phyloP scores from a whole-genome alignment of 2,797 vertebrate species.

The Oreortyx pictus region DNA sequence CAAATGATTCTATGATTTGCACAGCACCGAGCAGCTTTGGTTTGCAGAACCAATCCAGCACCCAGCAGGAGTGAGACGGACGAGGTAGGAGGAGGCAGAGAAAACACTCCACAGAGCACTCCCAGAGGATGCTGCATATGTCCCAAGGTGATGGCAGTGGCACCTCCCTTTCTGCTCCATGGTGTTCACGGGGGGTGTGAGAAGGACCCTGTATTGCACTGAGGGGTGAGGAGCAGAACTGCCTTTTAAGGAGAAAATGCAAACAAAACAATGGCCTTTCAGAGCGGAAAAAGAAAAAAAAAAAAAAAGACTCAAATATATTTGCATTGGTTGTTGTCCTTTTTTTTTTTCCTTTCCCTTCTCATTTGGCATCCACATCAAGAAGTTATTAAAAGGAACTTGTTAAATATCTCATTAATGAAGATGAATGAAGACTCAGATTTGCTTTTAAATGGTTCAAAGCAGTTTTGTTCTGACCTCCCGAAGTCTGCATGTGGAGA shows the following conservation, averaged over 20 bases:
- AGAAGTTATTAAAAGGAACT: slow-evolving; percentile 54
- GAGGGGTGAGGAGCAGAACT: fast-evolving
- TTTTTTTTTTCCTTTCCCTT: background rate
- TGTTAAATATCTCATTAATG: slow-evolving; percentile 67
- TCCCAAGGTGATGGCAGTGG: background rate
- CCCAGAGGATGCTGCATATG: background rate
- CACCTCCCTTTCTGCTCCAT: fast-evolving
- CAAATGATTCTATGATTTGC: no score
- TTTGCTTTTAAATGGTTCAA: slow-evolving; percentile 62
- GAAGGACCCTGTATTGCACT: background rate
- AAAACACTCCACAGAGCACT: fast-evolving
- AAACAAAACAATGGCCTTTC: background rate
- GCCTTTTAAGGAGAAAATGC: background rate
- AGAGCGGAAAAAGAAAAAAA: background rate
- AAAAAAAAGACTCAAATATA: background rate
- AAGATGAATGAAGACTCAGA: slow-evolving; percentile 55
- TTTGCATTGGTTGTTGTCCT: background rate
- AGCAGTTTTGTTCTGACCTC: slow-evolving; percentile 44
- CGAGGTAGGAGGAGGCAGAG: background rate
- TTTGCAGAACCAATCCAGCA: background rate
- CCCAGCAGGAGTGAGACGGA: background rate
- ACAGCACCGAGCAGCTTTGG: background rate
- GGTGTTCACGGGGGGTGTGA: fast-evolving
- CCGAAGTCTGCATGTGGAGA: slow-evolving; percentile 38
- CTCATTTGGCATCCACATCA: slow-evolving; percentile 44